phyloP scores from a whole-genome alignment of 2,888 invertebrate genomes.

The Drosophila kambysellisi region DNA sequence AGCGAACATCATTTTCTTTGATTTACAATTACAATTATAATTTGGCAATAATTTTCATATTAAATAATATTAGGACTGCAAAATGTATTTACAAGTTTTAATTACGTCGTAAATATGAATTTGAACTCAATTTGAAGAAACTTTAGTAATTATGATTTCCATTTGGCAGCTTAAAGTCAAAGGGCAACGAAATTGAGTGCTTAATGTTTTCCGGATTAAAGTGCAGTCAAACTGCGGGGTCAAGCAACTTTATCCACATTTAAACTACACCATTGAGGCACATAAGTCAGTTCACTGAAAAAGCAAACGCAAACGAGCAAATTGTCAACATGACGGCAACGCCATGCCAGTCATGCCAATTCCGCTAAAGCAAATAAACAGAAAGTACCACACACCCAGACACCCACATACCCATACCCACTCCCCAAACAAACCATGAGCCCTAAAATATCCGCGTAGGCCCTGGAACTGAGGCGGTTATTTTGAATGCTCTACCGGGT shows the following conservation, averaged over 20 bases:
- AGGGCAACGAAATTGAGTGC: neutral
- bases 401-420: neutral
- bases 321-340: constrained; percentile 70
- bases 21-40: neutral
- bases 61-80: no score
- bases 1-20: neutral
- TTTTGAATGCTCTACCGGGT: constrained; percentile 24
- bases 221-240: constrained; percentile 37
- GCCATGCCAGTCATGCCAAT: constrained; percentile 58
- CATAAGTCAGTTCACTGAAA: constrained; percentile 59
- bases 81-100: neutral
- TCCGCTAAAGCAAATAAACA: constrained; percentile 72
- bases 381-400: neutral
- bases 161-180: neutral
- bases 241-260: constrained; percentile 61
- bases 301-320: constrained; percentile 56
- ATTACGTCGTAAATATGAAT: constrained; percentile 1
- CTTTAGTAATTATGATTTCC: neutral
- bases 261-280: constrained; percentile 66
- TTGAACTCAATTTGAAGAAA: neutral
- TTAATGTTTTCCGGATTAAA: constrained; percentile 25
- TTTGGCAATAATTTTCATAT: neutral
- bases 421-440: constrained; percentile 31
- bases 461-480: constrained; percentile 1
- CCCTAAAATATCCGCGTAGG: constrained; percentile 4